Evolutionary conservation across 2,797 vertebrate genomes (phyloP).

Genomic region (Coendou prehensilis): DNA sequence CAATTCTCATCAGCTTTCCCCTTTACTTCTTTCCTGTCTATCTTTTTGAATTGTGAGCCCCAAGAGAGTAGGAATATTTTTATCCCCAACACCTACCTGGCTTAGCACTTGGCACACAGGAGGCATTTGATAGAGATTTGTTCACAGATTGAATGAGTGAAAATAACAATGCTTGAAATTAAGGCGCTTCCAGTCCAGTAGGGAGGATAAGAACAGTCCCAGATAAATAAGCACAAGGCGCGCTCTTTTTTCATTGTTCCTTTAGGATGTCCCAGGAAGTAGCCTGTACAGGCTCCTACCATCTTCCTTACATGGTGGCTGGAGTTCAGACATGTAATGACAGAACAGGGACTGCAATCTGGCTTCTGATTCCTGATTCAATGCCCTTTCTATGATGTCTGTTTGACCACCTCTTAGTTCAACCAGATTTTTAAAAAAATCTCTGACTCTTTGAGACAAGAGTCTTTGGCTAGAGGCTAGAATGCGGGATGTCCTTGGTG

Average conservation of each 20-base stretch:
- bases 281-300: not conserved
- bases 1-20: not conserved
- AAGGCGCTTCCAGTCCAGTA: not conserved
- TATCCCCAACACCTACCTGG: not conserved
- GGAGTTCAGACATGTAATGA: not conserved
- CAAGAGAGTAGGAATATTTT: not conserved
- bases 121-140: constrained; percentile 2
- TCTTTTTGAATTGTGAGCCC: not conserved
- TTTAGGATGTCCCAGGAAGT: not conserved
- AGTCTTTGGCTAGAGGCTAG: not conserved
- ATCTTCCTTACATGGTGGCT: not conserved
- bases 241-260: not conserved
- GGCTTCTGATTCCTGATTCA: not conserved
- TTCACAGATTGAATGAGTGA: not conserved
- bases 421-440: not conserved
- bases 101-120: not conserved
- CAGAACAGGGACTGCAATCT: not conserved
- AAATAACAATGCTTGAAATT: not conserved
- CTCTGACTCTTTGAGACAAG: not conserved
- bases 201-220: not conserved
- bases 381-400: not conserved
- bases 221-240: not conserved
- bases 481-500: not conserved
- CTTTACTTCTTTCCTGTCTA: not conserved
- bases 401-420: not conserved